A percentile compares a stretch with the other conserved stretches of the same genome.
Evolutionary conservation across 2,888 invertebrate species (phyloP).

Genomic region (Cerceris rybyensis): DNA sequence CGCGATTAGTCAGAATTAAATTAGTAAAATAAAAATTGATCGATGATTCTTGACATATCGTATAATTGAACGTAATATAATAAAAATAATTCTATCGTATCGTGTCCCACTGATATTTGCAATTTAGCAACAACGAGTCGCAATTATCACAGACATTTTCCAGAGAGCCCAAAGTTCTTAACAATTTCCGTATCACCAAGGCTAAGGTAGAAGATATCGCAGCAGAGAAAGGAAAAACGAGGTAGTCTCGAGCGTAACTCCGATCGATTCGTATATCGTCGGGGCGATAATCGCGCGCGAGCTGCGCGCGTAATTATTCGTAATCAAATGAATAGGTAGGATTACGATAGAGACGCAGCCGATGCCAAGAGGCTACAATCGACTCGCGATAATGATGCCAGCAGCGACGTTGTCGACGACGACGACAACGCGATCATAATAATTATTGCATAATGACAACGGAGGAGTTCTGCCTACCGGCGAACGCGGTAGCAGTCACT

Average conservation of each 20-base stretch:
- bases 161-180: too few species aligned
- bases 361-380: constrained; percentile 46
- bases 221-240: neutral
- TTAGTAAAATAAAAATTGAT: too few species aligned
- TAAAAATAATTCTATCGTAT: too few species aligned
- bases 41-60: too few species aligned
- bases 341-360: constrained; percentile 52
- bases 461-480: constrained; percentile 63
- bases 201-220: neutral
- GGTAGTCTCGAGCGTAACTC: neutral
- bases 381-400: constrained; percentile 59
- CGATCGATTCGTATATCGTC: constrained; percentile 16
- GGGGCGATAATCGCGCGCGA: constrained; percentile 34
- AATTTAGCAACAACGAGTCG: too few species aligned
- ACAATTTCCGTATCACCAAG: too few species aligned
- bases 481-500: constrained; percentile 74
- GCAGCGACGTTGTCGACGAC: constrained; percentile 57
- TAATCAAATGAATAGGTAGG: constrained; percentile 52
- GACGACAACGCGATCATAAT: constrained; percentile 71
- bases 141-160: too few species aligned
- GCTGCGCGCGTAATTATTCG: constrained; percentile 51
- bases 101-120: too few species aligned
- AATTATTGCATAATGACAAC: constrained; percentile 76
- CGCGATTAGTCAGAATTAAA: too few species aligned
- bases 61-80: too few species aligned